Evolutionary conservation across 1,140 invertebrate genomes (phyloP), one percentile per base, ranked within the genome.

Genomic region (Drosophila lacteicornis): DNA sequence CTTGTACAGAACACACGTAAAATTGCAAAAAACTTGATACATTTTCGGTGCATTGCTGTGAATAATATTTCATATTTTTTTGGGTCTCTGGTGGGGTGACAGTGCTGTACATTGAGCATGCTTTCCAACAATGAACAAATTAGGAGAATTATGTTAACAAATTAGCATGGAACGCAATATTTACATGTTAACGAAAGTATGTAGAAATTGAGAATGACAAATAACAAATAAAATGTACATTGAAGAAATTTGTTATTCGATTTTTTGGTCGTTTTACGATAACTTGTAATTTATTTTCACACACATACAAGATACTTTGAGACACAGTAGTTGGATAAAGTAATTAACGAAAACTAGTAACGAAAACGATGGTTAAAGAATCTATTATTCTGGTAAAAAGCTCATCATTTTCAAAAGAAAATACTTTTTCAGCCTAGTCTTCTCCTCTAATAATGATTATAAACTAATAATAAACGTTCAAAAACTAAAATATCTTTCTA

Each of bases 261-360:
- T 53, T 65, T 79, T 53, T 40, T 46, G 62, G 22, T 62, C 56
- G 47, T 49, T 68, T 69, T 77, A 68, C 77, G 46, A 75, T 62
- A 67, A 71, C 68, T 73, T 59, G 59, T 78, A 88, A 90, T 88
- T 88, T 82, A 70, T 88, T 83, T 92, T 91, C 91, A 92, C 92
- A 92, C 92, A 92, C 92, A 92, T 92, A 92, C 92, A 92, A 92
- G 92, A 92, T 92, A 92, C 92, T 92, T 92, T 92, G 92, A 91
- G 86, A 91, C 87, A 90, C 86, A 71, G 81, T 67, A 90, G 51
- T 76, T 38, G 60, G 75, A 75, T 42, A 74, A 80, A 80, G 71
- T 51, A 15, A 77, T 53, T 50, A 75, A 55, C 47, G 19, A 66
- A 78, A 71, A 73, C 57, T 66, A 67, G 36, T 59, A 67, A 68